A percentile compares a stretch with the other conserved stretches of the same genome.
Conservation (phyloP, 1,140 invertebrate genomes). For the Lepidotrigona ventralis region DNA sequence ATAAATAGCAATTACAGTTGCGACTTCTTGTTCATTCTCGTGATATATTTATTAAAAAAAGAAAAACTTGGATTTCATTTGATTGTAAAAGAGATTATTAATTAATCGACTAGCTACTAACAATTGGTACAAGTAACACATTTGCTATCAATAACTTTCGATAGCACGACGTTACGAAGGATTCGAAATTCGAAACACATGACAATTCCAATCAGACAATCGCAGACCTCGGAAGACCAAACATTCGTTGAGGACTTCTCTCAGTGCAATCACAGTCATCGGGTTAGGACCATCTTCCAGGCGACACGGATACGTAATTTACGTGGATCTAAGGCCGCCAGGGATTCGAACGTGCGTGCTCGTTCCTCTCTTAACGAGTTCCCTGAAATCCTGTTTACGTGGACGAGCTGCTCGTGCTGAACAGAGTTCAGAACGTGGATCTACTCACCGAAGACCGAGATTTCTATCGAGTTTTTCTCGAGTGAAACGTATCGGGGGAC, state of each 20-base stretch:
- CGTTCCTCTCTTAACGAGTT: slow-evolving; percentile 21
- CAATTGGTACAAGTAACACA: background rate
- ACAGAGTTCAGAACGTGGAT: background rate
- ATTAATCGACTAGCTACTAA: background rate
- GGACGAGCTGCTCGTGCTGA: background rate
- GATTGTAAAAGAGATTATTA: too few relatives aligned
- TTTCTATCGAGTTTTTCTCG: background rate
- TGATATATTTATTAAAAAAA: too few relatives aligned
- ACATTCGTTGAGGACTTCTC: too few relatives aligned
- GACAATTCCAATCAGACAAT: too few relatives aligned
- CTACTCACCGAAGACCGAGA: background rate
- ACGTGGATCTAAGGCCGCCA: slow-evolving; percentile 19
- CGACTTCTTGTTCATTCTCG: too few relatives aligned
- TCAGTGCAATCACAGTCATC: background rate
- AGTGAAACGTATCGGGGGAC: too few relatives aligned
- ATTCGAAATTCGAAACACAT: too few relatives aligned
- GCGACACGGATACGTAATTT: slow-evolving; percentile 34
- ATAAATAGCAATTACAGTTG: too few relatives aligned
- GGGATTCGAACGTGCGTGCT: background rate
- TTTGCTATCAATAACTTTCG: background rate
- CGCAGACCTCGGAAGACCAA: too few relatives aligned
- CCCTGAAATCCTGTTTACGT: slow-evolving; percentile 24
- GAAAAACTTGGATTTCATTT: too few relatives aligned
- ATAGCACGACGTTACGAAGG: too few relatives aligned
- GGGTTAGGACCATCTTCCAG: too few relatives aligned